Evolutionary conservation across 2,888 invertebrate species (phyloP).

Genomic region (Tenthredo notha): DNA sequence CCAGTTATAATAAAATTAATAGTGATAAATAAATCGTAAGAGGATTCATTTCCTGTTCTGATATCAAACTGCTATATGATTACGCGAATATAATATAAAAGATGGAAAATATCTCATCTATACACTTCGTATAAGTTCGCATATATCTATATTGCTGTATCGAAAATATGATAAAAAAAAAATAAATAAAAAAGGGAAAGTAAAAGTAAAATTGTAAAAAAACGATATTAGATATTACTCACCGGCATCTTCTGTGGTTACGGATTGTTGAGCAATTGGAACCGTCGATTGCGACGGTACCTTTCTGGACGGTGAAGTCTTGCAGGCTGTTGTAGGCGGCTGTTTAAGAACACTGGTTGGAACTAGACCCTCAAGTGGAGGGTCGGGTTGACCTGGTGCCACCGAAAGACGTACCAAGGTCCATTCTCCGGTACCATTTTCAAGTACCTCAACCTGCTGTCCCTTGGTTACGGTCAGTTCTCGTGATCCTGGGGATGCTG

Average conservation of each 20-base stretch:
- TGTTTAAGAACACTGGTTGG: constrained; percentile 89
- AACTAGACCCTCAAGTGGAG: constrained; percentile 89
- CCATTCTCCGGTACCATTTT: constrained; percentile 84
- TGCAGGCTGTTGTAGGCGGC: constrained; percentile 82
- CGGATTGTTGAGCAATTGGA: constrained; percentile 68
- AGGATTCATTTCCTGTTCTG: constrained; percentile 14
- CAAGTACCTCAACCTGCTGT: constrained; percentile 96
- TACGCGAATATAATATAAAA: neutral
- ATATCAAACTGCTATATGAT: neutral
- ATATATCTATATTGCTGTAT: neutral
- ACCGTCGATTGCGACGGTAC: constrained; percentile 62
- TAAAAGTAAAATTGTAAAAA: neutral
- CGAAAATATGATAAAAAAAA: neutral
- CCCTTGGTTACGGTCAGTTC: constrained; percentile 94
- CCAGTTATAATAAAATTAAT: neutral
- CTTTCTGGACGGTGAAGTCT: constrained; percentile 81
- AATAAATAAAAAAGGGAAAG: neutral
- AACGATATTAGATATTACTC: constrained; percentile 65
- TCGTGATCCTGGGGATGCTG: constrained; percentile 86
- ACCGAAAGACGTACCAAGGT: constrained; percentile 79
- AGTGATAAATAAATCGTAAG: neutral
- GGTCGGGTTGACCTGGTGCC: constrained; percentile 79
- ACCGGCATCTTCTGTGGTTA: constrained; percentile 76
- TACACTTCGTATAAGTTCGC: neutral
- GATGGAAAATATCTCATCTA: neutral